Evolutionary conservation across 1,140 invertebrate species (phyloP).

Genomic region (Apis laboriosa): DNA sequence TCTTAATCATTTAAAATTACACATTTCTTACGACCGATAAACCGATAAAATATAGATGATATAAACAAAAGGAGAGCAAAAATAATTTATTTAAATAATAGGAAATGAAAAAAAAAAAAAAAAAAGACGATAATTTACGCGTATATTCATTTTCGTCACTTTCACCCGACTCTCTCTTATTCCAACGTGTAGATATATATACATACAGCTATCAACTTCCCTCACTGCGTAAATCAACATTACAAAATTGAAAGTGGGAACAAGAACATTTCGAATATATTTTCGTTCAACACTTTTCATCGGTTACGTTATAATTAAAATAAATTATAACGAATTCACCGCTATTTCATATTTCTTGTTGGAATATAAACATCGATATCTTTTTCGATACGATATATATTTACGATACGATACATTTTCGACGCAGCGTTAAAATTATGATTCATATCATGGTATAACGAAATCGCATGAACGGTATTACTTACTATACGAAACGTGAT

Average conservation of each 20-base stretch:
- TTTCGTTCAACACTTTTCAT: too few relatives aligned
- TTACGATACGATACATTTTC: background rate
- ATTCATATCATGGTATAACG: background rate
- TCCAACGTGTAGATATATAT: background rate
- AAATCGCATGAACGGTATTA: background rate
- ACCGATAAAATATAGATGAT: background rate
- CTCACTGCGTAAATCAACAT: background rate
- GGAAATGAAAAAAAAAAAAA: background rate
- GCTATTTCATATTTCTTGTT: too few relatives aligned
- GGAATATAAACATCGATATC: too few relatives aligned
- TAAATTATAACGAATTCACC: too few relatives aligned
- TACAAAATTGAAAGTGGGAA: too few relatives aligned
- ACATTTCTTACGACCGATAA: too few relatives aligned
- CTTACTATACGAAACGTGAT: background rate
- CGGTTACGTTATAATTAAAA: too few relatives aligned
- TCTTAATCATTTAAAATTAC: too few relatives aligned
- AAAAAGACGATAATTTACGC: background rate
- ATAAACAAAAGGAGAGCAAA: background rate
- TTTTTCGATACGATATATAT: too few relatives aligned
- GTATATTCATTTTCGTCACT: conserved; percentile 10
- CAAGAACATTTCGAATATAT: too few relatives aligned
- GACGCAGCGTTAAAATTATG: background rate
- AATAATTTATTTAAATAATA: background rate
- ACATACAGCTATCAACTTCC: background rate
- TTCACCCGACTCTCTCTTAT: conserved; percentile 4